These are phyloP conservation scores for Holcopasites calliopsidis DNA, from an alignment of 1,140 invertebrate species.

Conservation along the genomic window DNA sequence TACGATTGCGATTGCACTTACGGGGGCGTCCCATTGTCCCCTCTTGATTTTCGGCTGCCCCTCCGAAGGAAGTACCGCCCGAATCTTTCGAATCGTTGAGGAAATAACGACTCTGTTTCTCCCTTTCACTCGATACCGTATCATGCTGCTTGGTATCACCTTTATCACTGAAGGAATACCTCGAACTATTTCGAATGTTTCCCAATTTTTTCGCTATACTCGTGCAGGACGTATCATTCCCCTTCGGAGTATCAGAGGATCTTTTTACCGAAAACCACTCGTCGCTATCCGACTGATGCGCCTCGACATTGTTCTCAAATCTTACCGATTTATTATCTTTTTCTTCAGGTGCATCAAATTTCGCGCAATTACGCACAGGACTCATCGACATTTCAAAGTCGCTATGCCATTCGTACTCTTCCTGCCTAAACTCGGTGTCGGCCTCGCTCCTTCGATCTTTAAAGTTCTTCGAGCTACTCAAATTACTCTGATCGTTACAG, in stretches of 20 bases:
- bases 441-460: background rate
- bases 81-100: background rate
- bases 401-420: constrained; percentile 10
- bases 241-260: background rate
- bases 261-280: too few species aligned
- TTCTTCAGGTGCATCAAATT: background rate
- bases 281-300: background rate
- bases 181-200: background rate
- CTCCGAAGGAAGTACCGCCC: background rate
- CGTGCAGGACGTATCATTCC: background rate
- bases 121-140: background rate
- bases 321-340: background rate
- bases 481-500: background rate
- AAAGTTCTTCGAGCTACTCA: background rate
- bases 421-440: background rate
- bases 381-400: background rate
- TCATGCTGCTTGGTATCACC: constrained; percentile 18
- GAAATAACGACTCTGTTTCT: constrained; percentile 36
- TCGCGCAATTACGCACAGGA: background rate
- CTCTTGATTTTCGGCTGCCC: background rate
- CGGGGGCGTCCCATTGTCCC: background rate
- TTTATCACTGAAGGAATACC: background rate
- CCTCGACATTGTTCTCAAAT: background rate
- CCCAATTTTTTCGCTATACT: constrained; percentile 48
- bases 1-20: constrained; percentile 6